Base-by-base conservation (phyloP, 2,888 invertebrate genomes). In the Diarsia dahlii region DNA sequence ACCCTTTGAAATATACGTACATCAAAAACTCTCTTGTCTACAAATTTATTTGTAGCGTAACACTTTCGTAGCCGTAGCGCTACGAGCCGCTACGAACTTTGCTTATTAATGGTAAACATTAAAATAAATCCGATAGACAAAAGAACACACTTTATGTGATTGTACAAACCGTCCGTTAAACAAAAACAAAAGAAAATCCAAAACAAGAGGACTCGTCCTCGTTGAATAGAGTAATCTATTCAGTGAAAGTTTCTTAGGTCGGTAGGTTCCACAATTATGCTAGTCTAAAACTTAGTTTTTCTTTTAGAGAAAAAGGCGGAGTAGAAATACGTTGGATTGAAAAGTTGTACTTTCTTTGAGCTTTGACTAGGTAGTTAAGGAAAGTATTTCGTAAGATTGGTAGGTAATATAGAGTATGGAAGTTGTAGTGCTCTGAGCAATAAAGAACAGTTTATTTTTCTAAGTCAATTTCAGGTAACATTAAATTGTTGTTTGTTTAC, bases 221-320 rank as follows among this genome's bases (percentile, higher is more conserved):
- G 45, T 63, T 78, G 73, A 81, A 81, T 52, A 81, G 74, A 50
- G 50, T 74, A 78, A 74, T 81, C 67, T 68, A 78, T 79, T 74
- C 65, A 82, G 63, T 12, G 39, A 81, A 74, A 78, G 82, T 82
- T 82, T 78, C 82, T 78, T 69, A 56, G 82, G 78, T 78, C 65
- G 67, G 67, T 52, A 64, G 66, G 81, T 81, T 48, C 45, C 60
- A 63, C 69, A 81, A 81, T 82, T 82, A 78, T 71, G 58, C 71
- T 69, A 78, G 68, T 66, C 60, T 65, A 39, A 62, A 74, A 82
- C 74, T 79, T 62, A 79, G 81, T 74, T 68, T 68, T 78, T 65
- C 71, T 74, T 68, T 65, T 23, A 52, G 4, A 78, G 54, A 65
- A 60, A 74, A 75, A 34, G 45, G 65, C 5, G 54, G 34, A 78